These are phyloP conservation scores for Rhizoglyphus robini DNA, from an alignment of 1,140 invertebrate species.

Conservation along the genomic window DNA sequence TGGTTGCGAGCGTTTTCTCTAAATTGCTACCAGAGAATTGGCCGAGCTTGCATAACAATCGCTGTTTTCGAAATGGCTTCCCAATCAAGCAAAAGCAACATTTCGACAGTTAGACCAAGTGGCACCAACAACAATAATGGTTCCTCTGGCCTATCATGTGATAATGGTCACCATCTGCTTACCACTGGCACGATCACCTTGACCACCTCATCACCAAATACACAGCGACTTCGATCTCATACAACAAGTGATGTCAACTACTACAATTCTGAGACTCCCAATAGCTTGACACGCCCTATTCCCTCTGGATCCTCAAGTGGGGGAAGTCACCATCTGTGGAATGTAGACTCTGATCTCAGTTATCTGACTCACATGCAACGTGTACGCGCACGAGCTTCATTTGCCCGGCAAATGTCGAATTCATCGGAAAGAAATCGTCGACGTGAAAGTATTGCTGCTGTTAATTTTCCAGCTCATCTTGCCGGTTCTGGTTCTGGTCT, in stretches of 20 bases:
- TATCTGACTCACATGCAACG: slow-evolving; percentile 18
- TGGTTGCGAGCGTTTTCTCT: too few species aligned
- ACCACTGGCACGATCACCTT: slow-evolving; percentile 1
- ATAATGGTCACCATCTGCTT: neutral
- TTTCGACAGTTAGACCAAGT: neutral
- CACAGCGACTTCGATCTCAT: slow-evolving; percentile 6
- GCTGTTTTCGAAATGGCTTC: neutral
- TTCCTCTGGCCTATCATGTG: neutral
- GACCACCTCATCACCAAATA: neutral
- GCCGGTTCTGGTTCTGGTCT: neutral
- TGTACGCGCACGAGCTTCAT: slow-evolving; percentile 10
- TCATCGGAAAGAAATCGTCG: neutral
- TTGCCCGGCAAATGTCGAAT: slow-evolving; percentile 17
- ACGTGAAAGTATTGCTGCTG: slow-evolving; percentile 12
- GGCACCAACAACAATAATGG: neutral
- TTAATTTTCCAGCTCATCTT: slow-evolving; percentile 2
- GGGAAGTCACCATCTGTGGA: slow-evolving; percentile 9
- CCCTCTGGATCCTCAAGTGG: neutral
- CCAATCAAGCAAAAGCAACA: neutral
- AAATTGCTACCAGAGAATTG: too few species aligned
- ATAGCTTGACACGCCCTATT: neutral
- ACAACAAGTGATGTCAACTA: neutral
- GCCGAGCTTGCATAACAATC: too few species aligned
- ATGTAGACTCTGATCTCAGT: slow-evolving; percentile 7
- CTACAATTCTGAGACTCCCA: neutral